phyloP scores from a whole-genome alignment of 2,797 vertebrate genomes.

The Etheostoma perlongum region DNA sequence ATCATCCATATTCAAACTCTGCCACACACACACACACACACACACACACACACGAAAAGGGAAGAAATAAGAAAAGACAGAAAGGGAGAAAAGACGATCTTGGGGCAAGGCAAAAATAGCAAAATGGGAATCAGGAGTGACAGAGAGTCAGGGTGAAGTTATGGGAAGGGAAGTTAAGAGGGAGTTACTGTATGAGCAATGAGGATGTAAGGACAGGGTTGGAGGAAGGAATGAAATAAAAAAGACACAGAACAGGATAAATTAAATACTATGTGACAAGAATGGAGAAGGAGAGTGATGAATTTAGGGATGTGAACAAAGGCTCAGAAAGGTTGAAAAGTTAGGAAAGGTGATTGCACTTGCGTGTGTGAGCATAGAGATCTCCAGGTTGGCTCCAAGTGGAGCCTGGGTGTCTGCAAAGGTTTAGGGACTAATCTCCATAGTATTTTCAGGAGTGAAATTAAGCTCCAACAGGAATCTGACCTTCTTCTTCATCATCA shows the following conservation, averaged over 20 bases:
- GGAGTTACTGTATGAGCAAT: conserved; percentile 23
- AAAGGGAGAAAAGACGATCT: conserved; percentile 42
- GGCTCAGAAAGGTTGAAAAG: not conserved
- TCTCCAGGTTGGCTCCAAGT: conserved; percentile 2
- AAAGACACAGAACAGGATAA: not conserved
- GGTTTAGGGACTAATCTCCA: conserved; percentile 26
- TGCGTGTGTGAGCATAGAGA: not conserved
- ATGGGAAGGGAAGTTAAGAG: conserved; percentile 38
- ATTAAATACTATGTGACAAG: conserved; percentile 2
- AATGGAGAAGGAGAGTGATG: conserved; percentile 1
- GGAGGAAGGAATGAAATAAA: conserved; percentile 16
- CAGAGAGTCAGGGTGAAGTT: conserved; percentile 50
- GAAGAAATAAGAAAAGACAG: conserved; percentile 49
- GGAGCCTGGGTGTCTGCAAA: conserved; percentile 11
- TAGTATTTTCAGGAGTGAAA: conserved; percentile 17
- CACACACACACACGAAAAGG: not conserved
- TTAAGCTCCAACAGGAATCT: conserved; percentile 28
- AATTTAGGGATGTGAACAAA: conserved; percentile 14
- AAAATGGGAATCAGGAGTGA: conserved; percentile 54
- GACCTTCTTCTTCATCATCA: conserved; percentile 8
- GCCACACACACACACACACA: conserved; percentile 14
- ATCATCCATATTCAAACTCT: conserved; percentile 40
- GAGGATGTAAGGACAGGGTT: conserved; percentile 21
- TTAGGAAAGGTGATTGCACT: not conserved
- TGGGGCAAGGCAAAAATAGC: conserved; percentile 13